A percentile compares a stretch with the other conserved stretches of the same genome.
phyloP scores from a whole-genome alignment of 2,113 vertebrate species.

The Chitala chitala region DNA sequence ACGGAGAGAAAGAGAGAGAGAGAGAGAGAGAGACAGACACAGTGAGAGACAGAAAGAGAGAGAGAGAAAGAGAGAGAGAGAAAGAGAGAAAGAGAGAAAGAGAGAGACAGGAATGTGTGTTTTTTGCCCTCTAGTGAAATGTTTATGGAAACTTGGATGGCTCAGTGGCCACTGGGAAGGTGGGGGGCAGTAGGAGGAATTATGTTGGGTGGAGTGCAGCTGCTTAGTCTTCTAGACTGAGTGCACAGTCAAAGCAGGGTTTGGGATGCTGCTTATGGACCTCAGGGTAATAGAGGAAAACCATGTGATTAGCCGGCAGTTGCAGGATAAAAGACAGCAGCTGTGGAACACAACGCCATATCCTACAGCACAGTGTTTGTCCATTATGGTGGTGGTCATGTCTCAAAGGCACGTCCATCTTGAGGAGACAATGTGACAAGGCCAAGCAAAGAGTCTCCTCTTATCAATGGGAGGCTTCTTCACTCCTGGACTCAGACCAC shows the following conservation, averaged over 20 bases:
- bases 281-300: no score
- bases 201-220: slow-evolving; percentile 7
- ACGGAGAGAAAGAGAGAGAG: background rate
- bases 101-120: slow-evolving; percentile 22
- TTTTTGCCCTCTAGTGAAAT: slow-evolving; percentile 44
- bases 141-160: slow-evolving; percentile 56
- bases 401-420: no score
- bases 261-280: background rate
- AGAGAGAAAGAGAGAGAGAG: slow-evolving; percentile 11
- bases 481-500: no score
- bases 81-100: slow-evolving; percentile 15
- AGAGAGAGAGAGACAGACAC: slow-evolving; percentile 1
- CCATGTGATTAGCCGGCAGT: no score
- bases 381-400: no score
- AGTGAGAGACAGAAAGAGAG: slow-evolving; percentile 11
- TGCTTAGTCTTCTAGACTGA: background rate
- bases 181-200: background rate
- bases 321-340: no score
- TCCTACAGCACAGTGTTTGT: no score
- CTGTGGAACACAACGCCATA: no score
- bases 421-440: no score
- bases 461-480: no score
- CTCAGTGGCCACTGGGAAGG: slow-evolving; percentile 8
- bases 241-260: background rate
- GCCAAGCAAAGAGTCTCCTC: no score